Evolutionary conservation across 2,888 invertebrate species (phyloP).

Genomic region (Leptinotarsa tumamoca): DNA sequence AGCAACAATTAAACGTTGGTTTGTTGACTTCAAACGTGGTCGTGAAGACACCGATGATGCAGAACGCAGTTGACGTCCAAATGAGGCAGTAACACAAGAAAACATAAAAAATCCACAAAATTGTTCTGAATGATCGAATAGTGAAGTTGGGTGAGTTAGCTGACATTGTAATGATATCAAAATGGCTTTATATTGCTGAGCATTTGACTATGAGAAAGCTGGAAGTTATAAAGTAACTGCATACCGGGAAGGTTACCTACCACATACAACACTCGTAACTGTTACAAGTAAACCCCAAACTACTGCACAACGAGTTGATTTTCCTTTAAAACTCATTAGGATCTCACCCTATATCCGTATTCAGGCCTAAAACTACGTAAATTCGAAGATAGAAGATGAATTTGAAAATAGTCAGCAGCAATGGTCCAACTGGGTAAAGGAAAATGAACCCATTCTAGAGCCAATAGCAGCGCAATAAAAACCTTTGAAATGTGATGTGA

Average conservation of each 20-base stretch:
- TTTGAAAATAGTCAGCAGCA: conserved; percentile 50
- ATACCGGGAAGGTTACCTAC: conserved; percentile 76
- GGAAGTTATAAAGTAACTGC: conserved; percentile 83
- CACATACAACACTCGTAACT: conserved; percentile 72
- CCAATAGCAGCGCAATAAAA: conserved; percentile 56
- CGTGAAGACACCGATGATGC: too few species aligned
- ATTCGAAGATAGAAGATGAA: conserved; percentile 53
- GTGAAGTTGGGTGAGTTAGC: too few species aligned
- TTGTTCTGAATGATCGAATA: too few species aligned
- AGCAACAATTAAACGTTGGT: too few species aligned
- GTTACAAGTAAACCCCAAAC: conserved; percentile 70
- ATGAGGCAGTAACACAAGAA: too few species aligned
- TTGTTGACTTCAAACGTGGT: too few species aligned
- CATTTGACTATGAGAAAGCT: conserved; percentile 53
- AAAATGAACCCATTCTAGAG: conserved; percentile 53
- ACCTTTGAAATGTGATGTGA: conserved; percentile 14
- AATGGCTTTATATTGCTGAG: too few species aligned
- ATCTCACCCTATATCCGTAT: conserved; percentile 53
- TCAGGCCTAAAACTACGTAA: conserved; percentile 53
- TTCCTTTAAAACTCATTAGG: conserved; percentile 63
- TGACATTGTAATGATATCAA: too few species aligned
- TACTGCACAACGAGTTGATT: conserved; percentile 74
- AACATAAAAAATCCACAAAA: too few species aligned
- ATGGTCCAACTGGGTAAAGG: conserved; percentile 56
- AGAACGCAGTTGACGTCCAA: too few species aligned